Conservation (phyloP, 1,140 invertebrate genomes). For the Drosophila lini region DNA sequence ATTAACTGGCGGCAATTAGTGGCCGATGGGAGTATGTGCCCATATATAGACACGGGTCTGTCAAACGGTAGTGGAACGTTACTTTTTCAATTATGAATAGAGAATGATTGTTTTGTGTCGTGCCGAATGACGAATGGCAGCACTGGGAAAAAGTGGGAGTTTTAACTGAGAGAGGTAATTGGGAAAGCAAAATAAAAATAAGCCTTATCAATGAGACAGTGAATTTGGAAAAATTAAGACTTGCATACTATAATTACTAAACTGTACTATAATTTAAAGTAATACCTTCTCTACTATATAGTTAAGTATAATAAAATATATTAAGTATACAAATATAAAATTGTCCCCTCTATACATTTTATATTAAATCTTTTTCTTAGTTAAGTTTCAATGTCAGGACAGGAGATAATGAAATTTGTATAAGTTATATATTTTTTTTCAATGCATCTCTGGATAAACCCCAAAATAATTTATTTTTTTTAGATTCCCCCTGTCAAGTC, state of each 20-base stretch:
- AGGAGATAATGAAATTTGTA: neutral
- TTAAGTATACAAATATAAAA: too few relatives aligned
- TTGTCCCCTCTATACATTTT: too few relatives aligned
- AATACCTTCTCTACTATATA: neutral
- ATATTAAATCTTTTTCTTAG: too few relatives aligned
- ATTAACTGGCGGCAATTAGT: conserved; percentile 79
- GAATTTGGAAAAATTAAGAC: neutral
- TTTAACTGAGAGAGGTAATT: neutral
- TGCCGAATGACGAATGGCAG: conserved; percentile 42
- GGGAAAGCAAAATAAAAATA: too few relatives aligned
- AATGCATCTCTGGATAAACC: conserved; percentile 14
- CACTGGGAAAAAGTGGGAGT: conserved; percentile 20
- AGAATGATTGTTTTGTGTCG: conserved; percentile 72
- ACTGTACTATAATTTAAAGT: neutral
- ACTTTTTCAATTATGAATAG: conserved; percentile 81
- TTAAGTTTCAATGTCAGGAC: neutral
- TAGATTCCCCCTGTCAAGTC: conserved; percentile 29
- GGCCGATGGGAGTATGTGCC: conserved; percentile 10
- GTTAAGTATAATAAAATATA: too few relatives aligned
- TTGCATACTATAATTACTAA: too few relatives aligned
- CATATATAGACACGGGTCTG: conserved; percentile 43
- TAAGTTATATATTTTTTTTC: neutral
- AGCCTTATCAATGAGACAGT: neutral
- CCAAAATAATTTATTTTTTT: conserved; percentile 13
- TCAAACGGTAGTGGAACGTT: conserved; percentile 75